Base-by-base conservation (phyloP, 2,888 invertebrate genomes). In the Lamellibrachia columna region DNA sequence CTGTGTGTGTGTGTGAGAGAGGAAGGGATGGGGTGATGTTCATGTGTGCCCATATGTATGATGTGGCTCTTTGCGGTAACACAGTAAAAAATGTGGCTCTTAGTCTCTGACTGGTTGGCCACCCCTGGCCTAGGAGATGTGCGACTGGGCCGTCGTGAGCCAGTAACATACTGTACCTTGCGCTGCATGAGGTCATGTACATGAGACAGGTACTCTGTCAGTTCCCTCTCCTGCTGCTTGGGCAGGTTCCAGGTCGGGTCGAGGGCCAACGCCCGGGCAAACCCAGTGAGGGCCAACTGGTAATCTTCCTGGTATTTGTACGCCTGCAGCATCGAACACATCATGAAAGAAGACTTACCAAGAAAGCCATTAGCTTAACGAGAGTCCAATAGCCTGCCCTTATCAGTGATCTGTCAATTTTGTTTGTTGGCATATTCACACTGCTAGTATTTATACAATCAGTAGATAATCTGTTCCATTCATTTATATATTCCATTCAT, bases 291-390 rank as follows among this genome's bases (percentile, higher is more conserved):
- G 0, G 98, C 98, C 95, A 97, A 97, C 93, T 97, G 97, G 96
- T 98, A 98, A 93, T 98, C 97, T 96, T 98, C 98, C 95, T 98
- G 98, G 95, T 98, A 98, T 96, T 98, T 98, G 92, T 98, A 97
- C 0, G 98, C 98, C 98, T 95, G 93, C 0, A 98, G 98, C 98
- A 95, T 92, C 4, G 75, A 22, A 75, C 22, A 22, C 75, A 75
- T 11, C 3, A 75, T n/a, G 15, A 22, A 11, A 75, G 22, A 15
- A 75, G 75, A 75, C n/a, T n/a, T 6, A 15, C 75, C 53, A 91
- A 4, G 55, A 9, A 91, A 53, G 53, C 11, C 52, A 22, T 40
- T 91, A 53, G 15, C 91, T 11, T 75, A 15, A 15, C 4, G 75
- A 22, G 75, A 75, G 22, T n/a, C 2, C 75, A 75, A 22, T 75